Evolutionary conservation across 1,140 invertebrate genomes (phyloP), one percentile per base, ranked within the genome.

Genomic region (Rhynchophorus ferrugineus): DNA sequence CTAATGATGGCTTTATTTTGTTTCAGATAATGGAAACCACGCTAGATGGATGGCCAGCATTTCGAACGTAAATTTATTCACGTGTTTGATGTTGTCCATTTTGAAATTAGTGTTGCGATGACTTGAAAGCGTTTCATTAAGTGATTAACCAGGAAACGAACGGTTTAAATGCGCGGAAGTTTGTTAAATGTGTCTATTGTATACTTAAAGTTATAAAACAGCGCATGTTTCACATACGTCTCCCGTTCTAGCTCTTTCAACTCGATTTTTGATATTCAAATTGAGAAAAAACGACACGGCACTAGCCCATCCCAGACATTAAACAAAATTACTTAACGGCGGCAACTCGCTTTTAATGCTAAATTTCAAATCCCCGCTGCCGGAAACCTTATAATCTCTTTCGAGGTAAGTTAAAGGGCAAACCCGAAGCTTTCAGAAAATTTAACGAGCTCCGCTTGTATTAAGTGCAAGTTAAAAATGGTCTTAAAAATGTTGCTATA

Each of bases 1-100:
- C n/a, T n/a, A n/a, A n/a, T n/a, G n/a, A n/a, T n/a, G 11, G 5
- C 11, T 29, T 29, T 29, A 11, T 52, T 45, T 47, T 54, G 51
- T 54, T 54, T 16, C 51, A 54, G 51, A 54, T n/a, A 37, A 34
- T 16, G 43, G 44, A 46, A 54, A 43, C 51, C 42, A 44, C 33
- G 51, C 44, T 44, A 41, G 16, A 46, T 54, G 51, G 51, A 54
- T 36, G 37, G 5, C 44, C 18, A 46, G 17, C 14, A 18, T 43
- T 43, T 41, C 51, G 44, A 42, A 47, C 38, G n/a, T 41, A 16
- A 47, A 37, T 16, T n/a, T 54, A 24, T 54, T 47, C 44, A 17
- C 47, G 35, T 46, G 51, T 54, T 41, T 47, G 51, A 17, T 54
- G 37, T 47, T 18, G 14, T 46, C 51, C 42, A 45, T 52, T 52